Evolutionary conservation across 2,888 invertebrate species (phyloP).

Genomic region (Colletes collaris): DNA sequence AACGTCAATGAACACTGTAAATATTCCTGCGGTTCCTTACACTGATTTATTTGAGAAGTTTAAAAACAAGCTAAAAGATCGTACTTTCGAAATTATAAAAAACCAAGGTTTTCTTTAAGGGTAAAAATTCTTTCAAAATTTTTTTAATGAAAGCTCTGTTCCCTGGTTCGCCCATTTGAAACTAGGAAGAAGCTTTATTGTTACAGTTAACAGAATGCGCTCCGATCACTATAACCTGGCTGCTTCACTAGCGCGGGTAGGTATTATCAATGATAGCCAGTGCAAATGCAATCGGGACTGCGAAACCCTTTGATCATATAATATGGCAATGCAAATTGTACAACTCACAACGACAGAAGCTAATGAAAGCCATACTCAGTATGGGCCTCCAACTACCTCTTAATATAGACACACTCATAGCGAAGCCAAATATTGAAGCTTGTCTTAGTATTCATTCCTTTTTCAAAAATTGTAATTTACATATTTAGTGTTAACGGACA

Average conservation of each 20-base stretch:
- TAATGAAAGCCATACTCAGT: background rate
- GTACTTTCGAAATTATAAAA: background rate
- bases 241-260: background rate
- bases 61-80: background rate
- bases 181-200: background rate
- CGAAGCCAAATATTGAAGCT: background rate
- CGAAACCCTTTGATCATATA: background rate
- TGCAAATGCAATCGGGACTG: too few species aligned
- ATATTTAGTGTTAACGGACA: background rate
- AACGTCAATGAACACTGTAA: too few species aligned
- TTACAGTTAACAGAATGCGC: background rate
- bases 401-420: background rate
- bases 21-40: background rate
- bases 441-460: background rate
- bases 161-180: background rate
- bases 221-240: background rate
- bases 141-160: background rate
- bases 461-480: background rate
- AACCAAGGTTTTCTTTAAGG: background rate
- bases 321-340: constrained; percentile 1
- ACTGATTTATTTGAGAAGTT: background rate
- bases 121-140: background rate
- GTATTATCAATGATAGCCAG: background rate
- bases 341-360: background rate
- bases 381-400: background rate